Evolutionary conservation across 92 coral and sea anemone species (phyloP).

Genomic region (Epizoanthus stellaris): DNA sequence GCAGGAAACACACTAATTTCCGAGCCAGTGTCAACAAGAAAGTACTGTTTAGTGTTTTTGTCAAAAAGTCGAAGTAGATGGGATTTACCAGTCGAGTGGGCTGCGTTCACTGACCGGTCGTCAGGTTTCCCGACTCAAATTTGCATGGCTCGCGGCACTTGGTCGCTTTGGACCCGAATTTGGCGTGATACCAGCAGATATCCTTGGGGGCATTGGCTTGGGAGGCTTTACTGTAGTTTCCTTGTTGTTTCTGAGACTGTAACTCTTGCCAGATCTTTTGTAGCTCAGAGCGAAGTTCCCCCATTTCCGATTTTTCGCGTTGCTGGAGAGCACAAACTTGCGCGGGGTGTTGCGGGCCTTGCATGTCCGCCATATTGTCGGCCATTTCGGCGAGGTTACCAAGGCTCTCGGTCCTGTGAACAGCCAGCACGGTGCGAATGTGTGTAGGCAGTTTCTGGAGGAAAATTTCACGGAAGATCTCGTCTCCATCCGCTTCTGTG

Average conservation of each 20-base stretch:
- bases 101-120: slow-evolving; percentile 26
- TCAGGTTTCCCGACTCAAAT: slow-evolving; percentile 51
- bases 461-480: too few species aligned
- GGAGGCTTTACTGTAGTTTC: neutral
- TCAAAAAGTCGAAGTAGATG: slow-evolving; percentile 41
- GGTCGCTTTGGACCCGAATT: slow-evolving; percentile 54
- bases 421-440: slow-evolving; percentile 57
- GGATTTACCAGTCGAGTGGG: slow-evolving; percentile 57
- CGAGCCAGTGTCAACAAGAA: slow-evolving; percentile 59
- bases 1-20: slow-evolving; percentile 62
- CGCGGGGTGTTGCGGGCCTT: slow-evolving; percentile 47
- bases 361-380: slow-evolving; percentile 64
- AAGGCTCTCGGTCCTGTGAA: slow-evolving; percentile 48
- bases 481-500: too few species aligned
- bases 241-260: slow-evolving; percentile 4
- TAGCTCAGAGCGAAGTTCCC: slow-evolving; percentile 9
- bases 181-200: slow-evolving; percentile 63
- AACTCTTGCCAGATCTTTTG: slow-evolving; percentile 23
- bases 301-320: neutral
- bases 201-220: slow-evolving; percentile 10
- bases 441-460: slow-evolving; percentile 48
- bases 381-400: slow-evolving; percentile 62
- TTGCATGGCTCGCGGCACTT: slow-evolving; percentile 66
- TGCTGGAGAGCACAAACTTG: slow-evolving; percentile 20
- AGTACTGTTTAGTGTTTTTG: slow-evolving; percentile 40